Percentiles rank a stretch among this genome's conserved stretches.
Evolutionary conservation across 1,140 invertebrate species (phyloP).

Genomic region (Pygmarrhopalites habei): DNA sequence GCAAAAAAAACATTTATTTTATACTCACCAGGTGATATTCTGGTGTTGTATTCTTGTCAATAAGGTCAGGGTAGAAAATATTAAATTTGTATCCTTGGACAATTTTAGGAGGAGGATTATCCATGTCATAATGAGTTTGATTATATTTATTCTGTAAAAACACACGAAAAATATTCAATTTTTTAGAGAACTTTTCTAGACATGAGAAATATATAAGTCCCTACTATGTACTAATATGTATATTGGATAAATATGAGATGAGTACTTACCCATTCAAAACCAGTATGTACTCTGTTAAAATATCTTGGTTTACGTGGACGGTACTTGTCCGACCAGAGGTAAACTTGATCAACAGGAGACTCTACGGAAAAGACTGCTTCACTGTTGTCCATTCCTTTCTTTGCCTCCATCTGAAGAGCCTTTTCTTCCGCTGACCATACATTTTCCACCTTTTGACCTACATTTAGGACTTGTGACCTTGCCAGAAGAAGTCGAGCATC

Average conservation of each 20-base stretch:
- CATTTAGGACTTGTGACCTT: constrained; percentile 52
- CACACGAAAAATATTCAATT: too few species aligned
- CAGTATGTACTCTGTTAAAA: constrained; percentile 67
- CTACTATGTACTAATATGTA: constrained; percentile 95
- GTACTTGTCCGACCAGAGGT: constrained; percentile 97
- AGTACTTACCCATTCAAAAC: constrained; percentile 36
- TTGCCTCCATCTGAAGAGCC: constrained; percentile 62
- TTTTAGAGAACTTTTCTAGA: too few species aligned
- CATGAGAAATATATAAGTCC: too few species aligned
- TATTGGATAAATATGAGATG: too few species aligned
- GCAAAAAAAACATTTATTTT: too few species aligned
- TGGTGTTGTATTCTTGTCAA: constrained; percentile 89
- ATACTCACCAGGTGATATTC: constrained; percentile 76
- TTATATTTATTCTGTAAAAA: constrained; percentile 99
- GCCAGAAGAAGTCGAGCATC: constrained; percentile 64
- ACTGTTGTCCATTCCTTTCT: constrained; percentile 80
- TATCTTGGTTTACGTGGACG: constrained; percentile 93
- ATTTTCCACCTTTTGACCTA: constrained; percentile 39
- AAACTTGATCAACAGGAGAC: constrained; percentile 74
- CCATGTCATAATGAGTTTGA: constrained; percentile 99
- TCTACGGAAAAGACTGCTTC: constrained; percentile 92
- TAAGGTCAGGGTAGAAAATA: constrained; percentile 99
- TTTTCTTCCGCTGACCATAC: constrained; percentile 48
- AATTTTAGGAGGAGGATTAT: constrained; percentile 99
- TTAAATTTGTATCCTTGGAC: constrained; percentile 99